Conservation (phyloP, 2,797 vertebrate genomes). For the Tachyglossus aculeatus region DNA sequence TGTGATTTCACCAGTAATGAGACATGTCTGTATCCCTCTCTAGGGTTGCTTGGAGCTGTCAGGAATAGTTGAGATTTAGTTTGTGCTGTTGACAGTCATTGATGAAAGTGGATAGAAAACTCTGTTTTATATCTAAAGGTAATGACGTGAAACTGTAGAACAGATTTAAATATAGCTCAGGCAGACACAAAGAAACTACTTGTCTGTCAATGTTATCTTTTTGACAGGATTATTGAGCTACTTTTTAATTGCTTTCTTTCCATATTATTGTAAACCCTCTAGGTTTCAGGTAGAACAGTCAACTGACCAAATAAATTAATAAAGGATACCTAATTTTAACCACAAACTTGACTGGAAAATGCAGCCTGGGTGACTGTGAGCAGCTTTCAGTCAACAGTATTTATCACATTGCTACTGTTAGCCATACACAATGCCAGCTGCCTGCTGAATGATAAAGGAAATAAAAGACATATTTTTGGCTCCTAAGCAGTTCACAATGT, state of each 20-base stretch:
- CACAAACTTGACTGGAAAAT: no score
- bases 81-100: background rate
- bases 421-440: no score
- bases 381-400: no score
- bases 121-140: background rate
- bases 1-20: background rate
- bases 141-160: background rate
- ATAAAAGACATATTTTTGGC: no score
- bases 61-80: background rate
- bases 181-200: background rate
- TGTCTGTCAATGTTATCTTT: background rate
- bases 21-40: background rate
- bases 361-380: no score
- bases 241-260: background rate
- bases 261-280: background rate
- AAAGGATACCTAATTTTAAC: no score
- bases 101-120: background rate
- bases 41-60: background rate
- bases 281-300: background rate
- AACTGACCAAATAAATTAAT: background rate
- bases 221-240: background rate
- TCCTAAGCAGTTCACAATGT: no score
- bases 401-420: no score
- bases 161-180: background rate
- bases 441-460: no score